Conservation (phyloP, 2,888 invertebrate genomes). For the Siphlonurus alternatus region DNA sequence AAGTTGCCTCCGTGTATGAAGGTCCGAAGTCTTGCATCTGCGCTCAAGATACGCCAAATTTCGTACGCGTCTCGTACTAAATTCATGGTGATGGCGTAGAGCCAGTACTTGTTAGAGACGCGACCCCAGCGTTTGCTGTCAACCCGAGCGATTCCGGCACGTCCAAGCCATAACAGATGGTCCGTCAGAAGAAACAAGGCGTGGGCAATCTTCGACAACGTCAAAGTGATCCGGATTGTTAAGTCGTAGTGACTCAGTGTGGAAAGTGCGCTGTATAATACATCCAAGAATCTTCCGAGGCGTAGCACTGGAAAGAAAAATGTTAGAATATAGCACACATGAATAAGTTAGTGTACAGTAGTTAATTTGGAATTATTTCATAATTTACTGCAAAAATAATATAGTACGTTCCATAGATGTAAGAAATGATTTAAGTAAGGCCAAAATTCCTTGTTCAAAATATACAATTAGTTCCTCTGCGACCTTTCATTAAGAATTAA, state of each 20-base stretch:
- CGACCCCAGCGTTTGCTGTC: conserved; percentile 7
- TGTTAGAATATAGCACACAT: conserved; percentile 21
- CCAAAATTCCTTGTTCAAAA: too few species aligned
- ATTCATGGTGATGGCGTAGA: conserved; percentile 64
- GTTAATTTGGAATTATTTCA: background rate
- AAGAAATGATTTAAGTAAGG: too few species aligned
- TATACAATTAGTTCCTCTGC: too few species aligned
- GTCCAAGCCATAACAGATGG: conserved; percentile 71
- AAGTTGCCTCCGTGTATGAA: background rate
- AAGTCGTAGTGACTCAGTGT: conserved; percentile 55
- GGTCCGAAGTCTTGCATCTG: background rate
- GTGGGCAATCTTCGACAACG: conserved; percentile 61
- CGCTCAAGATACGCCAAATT: conserved; percentile 39
- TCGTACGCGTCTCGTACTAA: conserved; percentile 73
- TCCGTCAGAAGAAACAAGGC: conserved; percentile 68
- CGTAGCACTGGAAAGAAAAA: conserved; percentile 48
- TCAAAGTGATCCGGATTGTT: conserved; percentile 49
- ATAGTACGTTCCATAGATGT: conserved; percentile 3
- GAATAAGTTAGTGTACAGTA: conserved; percentile 1
- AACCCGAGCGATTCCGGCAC: conserved; percentile 41
- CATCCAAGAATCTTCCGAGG: conserved; percentile 69
- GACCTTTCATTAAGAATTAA: too few species aligned
- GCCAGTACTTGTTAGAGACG: conserved; percentile 48
- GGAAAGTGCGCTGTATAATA: conserved; percentile 54
- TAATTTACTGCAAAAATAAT: conserved; percentile 7